Evolutionary conservation across 2,888 invertebrate species (phyloP).

Genomic region (Theristus sp.): DNA sequence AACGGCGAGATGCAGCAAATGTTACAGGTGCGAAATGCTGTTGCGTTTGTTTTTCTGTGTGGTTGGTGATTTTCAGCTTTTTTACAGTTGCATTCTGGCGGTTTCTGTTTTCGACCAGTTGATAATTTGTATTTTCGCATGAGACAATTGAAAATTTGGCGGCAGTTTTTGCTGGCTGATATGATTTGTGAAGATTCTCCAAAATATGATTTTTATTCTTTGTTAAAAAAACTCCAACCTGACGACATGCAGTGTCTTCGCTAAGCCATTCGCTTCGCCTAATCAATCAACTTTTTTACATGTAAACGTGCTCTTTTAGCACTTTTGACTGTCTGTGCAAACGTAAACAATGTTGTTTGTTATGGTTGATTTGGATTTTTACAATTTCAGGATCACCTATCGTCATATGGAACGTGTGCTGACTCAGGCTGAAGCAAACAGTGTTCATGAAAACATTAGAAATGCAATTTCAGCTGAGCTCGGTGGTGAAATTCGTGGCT

Average conservation of each 20-base stretch:
- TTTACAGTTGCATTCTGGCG: not conserved
- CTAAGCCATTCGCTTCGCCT: not conserved
- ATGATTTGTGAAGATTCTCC: too few relatives aligned
- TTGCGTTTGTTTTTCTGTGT: not conserved
- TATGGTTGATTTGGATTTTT: too few relatives aligned
- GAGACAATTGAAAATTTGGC: too few relatives aligned
- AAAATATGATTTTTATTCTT: too few relatives aligned
- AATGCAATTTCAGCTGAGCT: slow-evolving; percentile 38
- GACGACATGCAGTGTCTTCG: too few relatives aligned
- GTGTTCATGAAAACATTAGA: slow-evolving; percentile 57
- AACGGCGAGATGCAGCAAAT: slow-evolving; percentile 58
- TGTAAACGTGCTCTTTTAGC: not conserved
- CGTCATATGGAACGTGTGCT: slow-evolving; percentile 75
- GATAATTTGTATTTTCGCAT: too few relatives aligned
- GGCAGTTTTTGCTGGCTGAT: too few relatives aligned
- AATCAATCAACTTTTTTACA: not conserved
- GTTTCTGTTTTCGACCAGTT: too few relatives aligned
- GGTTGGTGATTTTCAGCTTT: not conserved
- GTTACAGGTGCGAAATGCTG: slow-evolving; percentile 41
- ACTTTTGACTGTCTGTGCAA: not conserved
- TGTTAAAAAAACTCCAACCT: too few relatives aligned
- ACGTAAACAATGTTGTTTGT: not conserved
- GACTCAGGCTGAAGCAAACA: slow-evolving; percentile 64
- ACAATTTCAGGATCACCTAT: slow-evolving; percentile 56
- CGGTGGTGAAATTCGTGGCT: slow-evolving; percentile 36